Evolutionary conservation across 2,797 vertebrate genomes (phyloP), one percentile per base, ranked within the genome.

Genomic region (Sebastes dallii): DNA sequence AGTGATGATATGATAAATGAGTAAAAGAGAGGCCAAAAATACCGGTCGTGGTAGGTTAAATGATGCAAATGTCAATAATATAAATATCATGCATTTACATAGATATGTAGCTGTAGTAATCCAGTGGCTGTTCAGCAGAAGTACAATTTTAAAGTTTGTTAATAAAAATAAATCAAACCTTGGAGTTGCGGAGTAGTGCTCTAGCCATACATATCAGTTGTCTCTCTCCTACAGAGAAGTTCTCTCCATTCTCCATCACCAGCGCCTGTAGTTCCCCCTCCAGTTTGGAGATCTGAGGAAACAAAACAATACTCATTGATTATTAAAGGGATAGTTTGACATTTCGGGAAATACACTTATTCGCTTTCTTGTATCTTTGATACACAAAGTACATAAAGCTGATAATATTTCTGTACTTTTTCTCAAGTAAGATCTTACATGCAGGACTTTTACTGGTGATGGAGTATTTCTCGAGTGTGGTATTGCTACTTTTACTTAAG

Each of bases 191-290:
- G 30, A 97, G 96, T 16, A 96, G 90, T 0, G 95, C 96, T 93
- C 96, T 91, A 52, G 96, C 96, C 96, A 97, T 95, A 75, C 96
- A 97, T 34, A 97, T 92, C 32, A 97, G 94, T 86, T 97, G 96
- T 66, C 92, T 91, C 85, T 97, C 94, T 70, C 95, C 97, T 0
- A 97, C 96, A 11, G 97, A 98, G 91, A 97, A 97, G 89, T 97
- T 97, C 75, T 97, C 95, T 75, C 96, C 96, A n/a, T 97, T 97
- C 88, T 96, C 96, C 81, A 84, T 66, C 16, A 97, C 95, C 18
- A 73, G 66, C 10, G 95, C 91, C 56, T 95, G 72, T 14, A 96
- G 93, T 78, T 94, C 94, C 84, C 81, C 87, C 6, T 96, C 95
- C 46, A 97, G 90, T 65, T 83, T 94, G 69, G 91, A 91, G 83